phyloP scores from a whole-genome alignment of 1,140 invertebrate species.

The Thereuonema tuberculata region DNA sequence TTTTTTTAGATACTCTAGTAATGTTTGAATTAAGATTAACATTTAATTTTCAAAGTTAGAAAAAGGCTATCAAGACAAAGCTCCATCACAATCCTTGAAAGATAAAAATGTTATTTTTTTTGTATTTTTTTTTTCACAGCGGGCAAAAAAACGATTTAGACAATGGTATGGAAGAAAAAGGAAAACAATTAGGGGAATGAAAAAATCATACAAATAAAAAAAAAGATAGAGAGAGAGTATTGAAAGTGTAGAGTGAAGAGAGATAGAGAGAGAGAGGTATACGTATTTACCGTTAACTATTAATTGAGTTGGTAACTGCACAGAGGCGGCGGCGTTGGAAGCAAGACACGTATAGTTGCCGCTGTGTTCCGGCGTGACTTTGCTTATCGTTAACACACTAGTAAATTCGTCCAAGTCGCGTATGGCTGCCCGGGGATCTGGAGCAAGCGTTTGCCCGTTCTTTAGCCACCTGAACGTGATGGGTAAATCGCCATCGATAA shows the following conservation, averaged over 20 bases:
- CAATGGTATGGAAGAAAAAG: too few species aligned
- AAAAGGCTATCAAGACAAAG: too few species aligned
- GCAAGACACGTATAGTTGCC: conserved; percentile 23
- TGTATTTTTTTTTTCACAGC: too few species aligned
- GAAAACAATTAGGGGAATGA: too few species aligned
- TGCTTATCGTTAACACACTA: conserved; percentile 13
- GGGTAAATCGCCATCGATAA: conserved; percentile 61
- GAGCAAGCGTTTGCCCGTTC: conserved; percentile 47
- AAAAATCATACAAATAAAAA: neutral
- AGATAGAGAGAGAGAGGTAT: too few species aligned
- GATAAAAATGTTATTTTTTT: too few species aligned
- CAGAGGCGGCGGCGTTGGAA: conserved; percentile 15
- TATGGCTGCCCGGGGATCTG: neutral
- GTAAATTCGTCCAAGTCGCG: conserved; percentile 13
- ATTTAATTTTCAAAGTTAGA: too few species aligned
- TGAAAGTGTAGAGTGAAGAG: too few species aligned
- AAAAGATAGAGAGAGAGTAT: neutral
- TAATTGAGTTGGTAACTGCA: conserved; percentile 13
- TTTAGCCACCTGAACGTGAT: conserved; percentile 61
- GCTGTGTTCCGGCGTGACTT: conserved; percentile 14
- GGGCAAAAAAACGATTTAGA: too few species aligned
- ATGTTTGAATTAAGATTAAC: too few species aligned
- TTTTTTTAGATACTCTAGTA: too few species aligned
- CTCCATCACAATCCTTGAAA: too few species aligned
- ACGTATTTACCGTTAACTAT: conserved; percentile 19